Conservation (phyloP, 1,140 invertebrate genomes). For the Himalopsyche phryganea region DNA sequence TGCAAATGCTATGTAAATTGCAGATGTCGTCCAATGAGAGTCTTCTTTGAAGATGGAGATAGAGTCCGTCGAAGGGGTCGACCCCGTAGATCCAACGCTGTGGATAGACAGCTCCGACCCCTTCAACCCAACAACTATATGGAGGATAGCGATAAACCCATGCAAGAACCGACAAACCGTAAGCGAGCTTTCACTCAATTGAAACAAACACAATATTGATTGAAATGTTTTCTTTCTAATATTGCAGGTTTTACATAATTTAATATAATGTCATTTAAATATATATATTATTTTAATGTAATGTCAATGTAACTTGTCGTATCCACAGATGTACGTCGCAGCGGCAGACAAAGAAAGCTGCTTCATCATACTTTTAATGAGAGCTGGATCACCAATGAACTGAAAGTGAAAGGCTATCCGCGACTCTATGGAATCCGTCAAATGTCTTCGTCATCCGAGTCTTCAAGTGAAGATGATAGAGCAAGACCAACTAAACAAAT, state of each 20-base stretch:
- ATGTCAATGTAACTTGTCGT: not conserved
- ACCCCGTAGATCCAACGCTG: conserved; percentile 8
- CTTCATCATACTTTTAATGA: conserved; percentile 52
- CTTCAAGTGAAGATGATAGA: conserved; percentile 43
- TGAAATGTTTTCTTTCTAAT: not conserved
- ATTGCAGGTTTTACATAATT: too few relatives aligned
- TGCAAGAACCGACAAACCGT: conserved; percentile 41
- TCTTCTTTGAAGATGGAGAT: conserved; percentile 49
- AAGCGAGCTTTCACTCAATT: not conserved
- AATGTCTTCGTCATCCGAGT: conserved; percentile 44
- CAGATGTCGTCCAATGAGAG: conserved; percentile 47
- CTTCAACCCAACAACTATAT: conserved; percentile 48
- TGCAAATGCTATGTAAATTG: too few relatives aligned
- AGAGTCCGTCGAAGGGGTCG: conserved; percentile 34
- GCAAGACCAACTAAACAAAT: conserved; percentile 4
- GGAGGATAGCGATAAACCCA: conserved; percentile 53
- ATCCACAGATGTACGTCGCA: conserved; percentile 45
- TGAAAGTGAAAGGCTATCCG: conserved; percentile 52
- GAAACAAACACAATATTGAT: not conserved
- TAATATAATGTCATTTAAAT: not conserved
- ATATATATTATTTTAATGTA: not conserved
- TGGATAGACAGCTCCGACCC: conserved; percentile 32
- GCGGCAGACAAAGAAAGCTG: conserved; percentile 49
- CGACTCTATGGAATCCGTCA: conserved; percentile 43
- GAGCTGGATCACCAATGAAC: conserved; percentile 54